phyloP scores from a whole-genome alignment of 1,140 invertebrate genomes.

The Drosophila burlai region DNA sequence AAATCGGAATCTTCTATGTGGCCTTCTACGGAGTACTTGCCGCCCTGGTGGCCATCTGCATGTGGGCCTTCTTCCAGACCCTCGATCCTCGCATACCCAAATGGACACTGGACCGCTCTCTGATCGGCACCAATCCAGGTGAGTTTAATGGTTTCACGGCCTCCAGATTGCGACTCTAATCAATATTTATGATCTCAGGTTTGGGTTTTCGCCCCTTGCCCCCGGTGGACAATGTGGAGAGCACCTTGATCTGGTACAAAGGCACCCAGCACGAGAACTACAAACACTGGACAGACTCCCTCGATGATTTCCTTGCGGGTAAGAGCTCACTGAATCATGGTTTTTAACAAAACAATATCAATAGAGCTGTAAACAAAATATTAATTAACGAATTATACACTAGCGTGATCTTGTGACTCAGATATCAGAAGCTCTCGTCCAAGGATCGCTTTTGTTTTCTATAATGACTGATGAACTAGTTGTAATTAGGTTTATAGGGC shows the following conservation, averaged over 20 bases:
- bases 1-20: slow-evolving; percentile 96
- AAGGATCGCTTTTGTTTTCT: neutral
- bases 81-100: slow-evolving; percentile 94
- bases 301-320: slow-evolving; percentile 92
- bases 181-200: slow-evolving; percentile 86
- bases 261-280: slow-evolving; percentile 90
- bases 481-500: too few species aligned
- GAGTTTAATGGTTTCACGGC: slow-evolving; percentile 34
- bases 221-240: slow-evolving; percentile 92
- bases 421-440: neutral
- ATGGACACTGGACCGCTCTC: slow-evolving; percentile 92
- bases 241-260: slow-evolving; percentile 97
- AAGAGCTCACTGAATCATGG: slow-evolving; percentile 55
- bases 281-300: slow-evolving; percentile 90
- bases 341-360: neutral
- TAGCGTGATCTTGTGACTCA: too few species aligned
- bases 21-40: slow-evolving; percentile 95
- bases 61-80: slow-evolving; percentile 96
- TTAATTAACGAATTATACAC: neutral
- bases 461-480: neutral
- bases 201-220: slow-evolving; percentile 96
- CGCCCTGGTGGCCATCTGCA: slow-evolving; percentile 94
- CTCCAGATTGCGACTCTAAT: slow-evolving; percentile 11
- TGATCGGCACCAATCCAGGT: slow-evolving; percentile 97
- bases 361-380: neutral